Conservation (phyloP, 2,888 invertebrate species). For the Drosophila ezoana region DNA sequence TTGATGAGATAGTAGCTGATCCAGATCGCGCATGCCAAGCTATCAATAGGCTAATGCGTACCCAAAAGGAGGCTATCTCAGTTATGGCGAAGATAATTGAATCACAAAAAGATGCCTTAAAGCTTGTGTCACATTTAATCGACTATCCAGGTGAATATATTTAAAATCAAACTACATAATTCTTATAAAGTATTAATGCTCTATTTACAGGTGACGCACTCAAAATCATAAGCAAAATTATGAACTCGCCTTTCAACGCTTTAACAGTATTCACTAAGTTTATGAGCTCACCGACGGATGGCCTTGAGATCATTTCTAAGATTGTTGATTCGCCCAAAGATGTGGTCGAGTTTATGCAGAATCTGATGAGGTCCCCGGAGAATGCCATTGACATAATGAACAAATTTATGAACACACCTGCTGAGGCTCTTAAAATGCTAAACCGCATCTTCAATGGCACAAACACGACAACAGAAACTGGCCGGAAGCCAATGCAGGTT, state of each 20-base stretch:
- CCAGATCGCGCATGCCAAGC: constrained; percentile 84
- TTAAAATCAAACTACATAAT: background rate
- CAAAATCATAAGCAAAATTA: constrained; percentile 85
- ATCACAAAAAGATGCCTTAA: constrained; percentile 84
- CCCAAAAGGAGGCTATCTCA: constrained; percentile 82
- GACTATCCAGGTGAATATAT: constrained; percentile 81
- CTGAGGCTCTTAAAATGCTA: constrained; percentile 84
- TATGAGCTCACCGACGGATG: constrained; percentile 85
- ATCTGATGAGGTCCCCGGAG: constrained; percentile 85
- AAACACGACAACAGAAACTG: constrained; percentile 38
- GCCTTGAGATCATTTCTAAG: constrained; percentile 85
- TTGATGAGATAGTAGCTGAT: constrained; percentile 83
- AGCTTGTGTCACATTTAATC: constrained; percentile 84
- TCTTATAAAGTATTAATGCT: background rate
- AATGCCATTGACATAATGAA: constrained; percentile 85
- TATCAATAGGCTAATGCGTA: constrained; percentile 84
- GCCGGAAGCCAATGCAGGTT: constrained; percentile 19
- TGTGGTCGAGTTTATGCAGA: constrained; percentile 84
- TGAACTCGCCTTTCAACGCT: constrained; percentile 85
- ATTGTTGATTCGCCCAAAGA: constrained; percentile 84
- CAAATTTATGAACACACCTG: constrained; percentile 85
- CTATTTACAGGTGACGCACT: constrained; percentile 81
- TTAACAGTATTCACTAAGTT: constrained; percentile 85
- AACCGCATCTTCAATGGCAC: constrained; percentile 83
- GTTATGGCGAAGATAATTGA: constrained; percentile 83